Evolutionary conservation across 2,113 vertebrate species (phyloP), one percentile per base, ranked within the genome.

Genomic region (Xenopus laevis): DNA sequence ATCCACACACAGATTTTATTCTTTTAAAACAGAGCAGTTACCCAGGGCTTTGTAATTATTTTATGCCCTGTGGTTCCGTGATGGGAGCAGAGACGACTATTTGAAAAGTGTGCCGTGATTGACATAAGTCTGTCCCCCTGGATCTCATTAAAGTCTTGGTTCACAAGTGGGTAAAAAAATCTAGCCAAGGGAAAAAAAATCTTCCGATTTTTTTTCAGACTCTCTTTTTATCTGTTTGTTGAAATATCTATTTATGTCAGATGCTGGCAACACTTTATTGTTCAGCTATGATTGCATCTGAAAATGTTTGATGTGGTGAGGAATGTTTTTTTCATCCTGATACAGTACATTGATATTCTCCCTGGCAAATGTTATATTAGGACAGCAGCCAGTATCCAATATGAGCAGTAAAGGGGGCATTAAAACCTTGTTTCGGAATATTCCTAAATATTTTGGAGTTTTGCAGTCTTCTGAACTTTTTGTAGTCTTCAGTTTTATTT

Each of bases 21-120:
- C 83, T 89, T 89, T 87, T 90, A 90, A 91, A 89, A 89, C 90
- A 91, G 88, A 89, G 90, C 91, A 90, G 91, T 89, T 92, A 90
- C 88, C 90, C 78, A 87, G 90, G 87, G 89, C 86, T 89, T 92
- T 91, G 89, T 92, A 92, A 93, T 93, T 93, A 92, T 92, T 92
- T 93, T 88, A 91, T 92, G 90, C 92, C 92, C 90, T 88, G 90
- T 93, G 90, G 91, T 91, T 92, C 88, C 89, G 82, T 84, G 89
- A 87, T 86, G 84, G 65, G 83, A 83, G 86, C 83, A 87, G 87
- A 85, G 85, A 89, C 83, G 87, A 89, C 87, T 82, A 87, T 87
- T 90, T 87, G 88, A 84, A 89, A 89, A 87, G 82, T 89, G 75
- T 83, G 86, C 82, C 81, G 85, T 92, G 90, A 93, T 90, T 91